Base-by-base conservation (phyloP, 1,140 invertebrate genomes). In the Sminthurinus signatus region DNA sequence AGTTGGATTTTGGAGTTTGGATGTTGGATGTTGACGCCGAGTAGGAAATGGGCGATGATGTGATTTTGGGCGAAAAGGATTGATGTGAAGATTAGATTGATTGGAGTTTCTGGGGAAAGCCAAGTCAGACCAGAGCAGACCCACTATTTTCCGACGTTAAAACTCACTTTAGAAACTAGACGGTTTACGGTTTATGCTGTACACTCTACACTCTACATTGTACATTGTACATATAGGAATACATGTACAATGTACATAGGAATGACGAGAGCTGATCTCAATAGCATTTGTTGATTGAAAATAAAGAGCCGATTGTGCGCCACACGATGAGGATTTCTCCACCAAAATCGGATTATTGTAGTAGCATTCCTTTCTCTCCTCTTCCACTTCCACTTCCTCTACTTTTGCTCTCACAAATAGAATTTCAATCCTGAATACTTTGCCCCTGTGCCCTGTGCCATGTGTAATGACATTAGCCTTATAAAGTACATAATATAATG, bases 11-110 rank as follows among this genome's bases (percentile, higher is more conserved):
- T n/a, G n/a, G n/a, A n/a, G n/a, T n/a, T n/a, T n/a, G n/a, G n/a
- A n/a, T n/a, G n/a, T n/a, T n/a, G n/a, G n/a, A n/a, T n/a, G n/a
- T 31, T n/a, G 14, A 50, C 25, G 31, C 27, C 21, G 54, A 55
- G 39, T 46, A 25, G 51, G 57, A 55, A 60, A 65, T 65, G 63
- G 62, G 50, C 54, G 62, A 59, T 65, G 63, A 65, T 65, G 48
- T 65, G 63, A 59, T 65, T 65, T 65, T 65, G 63, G 62, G 63
- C 50, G 57, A 65, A 55, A 60, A 59, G 63, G 63, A 64, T 64
- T 64, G 63, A 64, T 58, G 55, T 28, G 32, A 48, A 65, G 63
- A 65, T 65, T 65, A 65, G 48, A 65, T 65, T 65, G 63, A 65
- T 65, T 64, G 62, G 43, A 58, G 55, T 50, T 42, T 64, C 36